These are phyloP conservation scores for Acanthosepion pharaonis DNA, from an alignment of 2,888 invertebrate genomes.

Conservation along the genomic window DNA sequence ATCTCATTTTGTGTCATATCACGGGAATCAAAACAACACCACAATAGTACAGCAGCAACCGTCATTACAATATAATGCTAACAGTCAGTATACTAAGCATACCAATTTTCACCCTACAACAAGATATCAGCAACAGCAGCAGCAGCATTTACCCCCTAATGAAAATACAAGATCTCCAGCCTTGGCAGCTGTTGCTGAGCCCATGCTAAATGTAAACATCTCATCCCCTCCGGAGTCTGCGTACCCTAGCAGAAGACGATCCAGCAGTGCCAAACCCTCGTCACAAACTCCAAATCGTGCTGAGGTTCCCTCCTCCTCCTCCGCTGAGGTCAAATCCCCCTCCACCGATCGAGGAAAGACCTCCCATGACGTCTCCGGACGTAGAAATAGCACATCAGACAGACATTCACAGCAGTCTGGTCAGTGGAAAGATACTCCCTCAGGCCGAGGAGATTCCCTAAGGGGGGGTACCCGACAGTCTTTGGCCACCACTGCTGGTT, in stretches of 20 bases:
- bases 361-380: slow-evolving; percentile 13
- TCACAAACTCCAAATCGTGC: background rate
- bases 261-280: slow-evolving; percentile 42
- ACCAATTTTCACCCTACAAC: slow-evolving; percentile 13
- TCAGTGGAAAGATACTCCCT: slow-evolving; percentile 35
- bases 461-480: background rate
- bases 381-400: slow-evolving; percentile 38
- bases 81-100: slow-evolving; percentile 38
- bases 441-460: background rate
- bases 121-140: background rate
- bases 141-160: background rate
- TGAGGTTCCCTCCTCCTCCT: background rate
- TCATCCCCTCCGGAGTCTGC: slow-evolving; percentile 10
- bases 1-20: background rate
- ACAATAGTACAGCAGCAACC: background rate
- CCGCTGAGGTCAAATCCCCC: slow-evolving; percentile 34
- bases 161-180: slow-evolving; percentile 36
- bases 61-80: background rate
- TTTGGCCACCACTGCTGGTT: background rate
- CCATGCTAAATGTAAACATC: background rate
- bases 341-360: slow-evolving; percentile 24
- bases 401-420: background rate
- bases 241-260: slow-evolving; percentile 15
- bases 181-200: slow-evolving; percentile 16
- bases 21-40: background rate